Percentiles rank a stretch among this genome's conserved stretches.
These are phyloP conservation scores for Hydra vulgaris DNA, from an alignment of 30 jellyfish, hydroid and myxozoan species.

Conservation along the genomic window DNA sequence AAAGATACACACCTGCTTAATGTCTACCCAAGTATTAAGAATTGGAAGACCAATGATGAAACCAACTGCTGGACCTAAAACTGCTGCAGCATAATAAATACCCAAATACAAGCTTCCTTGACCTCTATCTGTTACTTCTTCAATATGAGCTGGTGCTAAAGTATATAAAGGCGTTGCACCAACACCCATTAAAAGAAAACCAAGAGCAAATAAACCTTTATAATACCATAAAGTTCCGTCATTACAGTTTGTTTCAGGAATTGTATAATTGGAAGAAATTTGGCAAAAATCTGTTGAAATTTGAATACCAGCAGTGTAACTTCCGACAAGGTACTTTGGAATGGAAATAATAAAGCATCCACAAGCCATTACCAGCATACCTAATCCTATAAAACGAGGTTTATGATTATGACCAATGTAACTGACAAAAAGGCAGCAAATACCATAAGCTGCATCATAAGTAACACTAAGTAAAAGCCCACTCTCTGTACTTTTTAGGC, in stretches of 20 bases:
- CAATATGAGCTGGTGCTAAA: conserved; percentile 79
- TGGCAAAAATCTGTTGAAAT: conserved; percentile 58
- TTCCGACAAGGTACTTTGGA: conserved; percentile 68
- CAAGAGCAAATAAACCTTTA: conserved; percentile 44
- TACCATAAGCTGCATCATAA: conserved; percentile 85
- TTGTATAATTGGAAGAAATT: not conserved
- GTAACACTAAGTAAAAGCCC: conserved; percentile 45
- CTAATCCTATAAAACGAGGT: conserved; percentile 65
- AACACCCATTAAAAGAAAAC: conserved; percentile 67
- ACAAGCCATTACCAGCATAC: conserved; percentile 50
- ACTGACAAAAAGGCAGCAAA: conserved; percentile 56
- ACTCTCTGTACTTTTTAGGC: conserved; percentile 68
- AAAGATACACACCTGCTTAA: conserved; percentile 46
- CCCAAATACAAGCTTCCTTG: conserved; percentile 72
- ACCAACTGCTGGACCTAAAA: conserved; percentile 97
- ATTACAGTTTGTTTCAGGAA: conserved; percentile 21
- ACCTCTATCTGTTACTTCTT: conserved; percentile 73
- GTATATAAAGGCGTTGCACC: conserved; percentile 95
- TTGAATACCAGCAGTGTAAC: conserved; percentile 59
- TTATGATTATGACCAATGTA: conserved; percentile 70
- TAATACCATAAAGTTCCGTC: conserved; percentile 73
- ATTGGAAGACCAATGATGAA: conserved; percentile 76
- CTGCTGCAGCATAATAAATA: conserved; percentile 69
- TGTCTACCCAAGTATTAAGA: conserved; percentile 67
- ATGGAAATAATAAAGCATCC: conserved; percentile 60